Conservation (phyloP, 2,113 vertebrate genomes). For the Orycteropus afer region DNA sequence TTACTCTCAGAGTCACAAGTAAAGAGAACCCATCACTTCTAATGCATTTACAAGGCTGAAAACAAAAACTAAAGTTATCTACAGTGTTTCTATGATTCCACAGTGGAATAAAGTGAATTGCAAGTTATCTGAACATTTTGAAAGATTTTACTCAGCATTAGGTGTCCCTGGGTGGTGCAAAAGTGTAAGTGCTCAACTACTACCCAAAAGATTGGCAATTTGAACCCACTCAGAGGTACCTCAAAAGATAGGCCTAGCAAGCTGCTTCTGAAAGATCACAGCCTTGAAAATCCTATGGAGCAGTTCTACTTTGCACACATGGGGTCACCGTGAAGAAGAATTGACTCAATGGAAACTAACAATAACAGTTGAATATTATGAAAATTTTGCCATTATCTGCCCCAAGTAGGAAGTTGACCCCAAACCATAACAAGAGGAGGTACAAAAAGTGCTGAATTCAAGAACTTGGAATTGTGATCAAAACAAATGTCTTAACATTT, state of each 20-base stretch:
- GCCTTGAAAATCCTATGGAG: not conserved
- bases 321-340: not conserved
- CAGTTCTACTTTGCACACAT: not conserved
- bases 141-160: not conserved
- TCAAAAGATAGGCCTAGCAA: not conserved
- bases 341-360: not conserved
- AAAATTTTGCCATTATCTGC: not conserved
- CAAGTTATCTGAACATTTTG: not conserved
- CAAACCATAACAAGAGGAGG: not conserved
- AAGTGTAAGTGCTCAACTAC: not conserved
- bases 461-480: not conserved
- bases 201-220: not conserved
- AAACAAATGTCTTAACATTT: slow-evolving; percentile 14
- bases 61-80: not conserved
- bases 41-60: not conserved
- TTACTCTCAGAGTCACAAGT: not conserved
- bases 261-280: not conserved
- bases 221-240: not conserved
- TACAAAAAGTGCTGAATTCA: not conserved
- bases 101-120: not conserved
- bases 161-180: not conserved
- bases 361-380: not conserved
- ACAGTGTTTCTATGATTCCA: not conserved
- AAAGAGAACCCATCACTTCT: not conserved
- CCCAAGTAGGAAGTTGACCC: not conserved